Conservation (phyloP, 2,797 vertebrate genomes). For the Danio aesculapii region DNA sequence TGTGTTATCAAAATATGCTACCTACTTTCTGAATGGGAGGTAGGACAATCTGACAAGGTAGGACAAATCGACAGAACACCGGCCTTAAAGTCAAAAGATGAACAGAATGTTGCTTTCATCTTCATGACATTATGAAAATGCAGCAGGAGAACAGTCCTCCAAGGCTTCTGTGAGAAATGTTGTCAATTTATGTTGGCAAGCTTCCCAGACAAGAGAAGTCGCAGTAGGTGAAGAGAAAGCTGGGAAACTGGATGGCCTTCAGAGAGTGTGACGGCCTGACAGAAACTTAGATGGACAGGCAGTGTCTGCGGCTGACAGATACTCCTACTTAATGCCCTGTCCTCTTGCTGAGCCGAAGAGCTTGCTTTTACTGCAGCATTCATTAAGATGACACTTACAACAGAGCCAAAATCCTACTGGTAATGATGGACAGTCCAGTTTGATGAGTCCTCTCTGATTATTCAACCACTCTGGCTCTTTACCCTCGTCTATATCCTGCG, state of each 20-base stretch:
- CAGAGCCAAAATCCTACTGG: slow-evolving; percentile 43
- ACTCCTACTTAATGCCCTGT: slow-evolving; percentile 33
- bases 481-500: neutral
- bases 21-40: too few species aligned
- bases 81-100: neutral
- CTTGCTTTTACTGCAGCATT: slow-evolving; percentile 27
- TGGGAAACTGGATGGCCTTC: slow-evolving; percentile 17
- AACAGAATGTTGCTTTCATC: neutral
- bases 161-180: neutral
- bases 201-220: slow-evolving; percentile 27
- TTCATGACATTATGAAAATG: slow-evolving; percentile 16
- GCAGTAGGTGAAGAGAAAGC: slow-evolving; percentile 20
- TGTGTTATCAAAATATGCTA: too few species aligned
- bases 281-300: slow-evolving; percentile 12
- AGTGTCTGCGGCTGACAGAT: slow-evolving; percentile 43
- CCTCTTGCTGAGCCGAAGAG: slow-evolving; percentile 27
- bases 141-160: neutral
- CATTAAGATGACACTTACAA: slow-evolving; percentile 43
- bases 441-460: slow-evolving; percentile 7
- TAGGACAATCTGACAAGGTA: too few species aligned
- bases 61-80: too few species aligned
- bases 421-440: slow-evolving; percentile 27
- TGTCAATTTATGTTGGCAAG: slow-evolving; percentile 32
- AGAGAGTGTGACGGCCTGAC: slow-evolving; percentile 20
- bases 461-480: neutral